Base-by-base conservation (phyloP, 2,888 invertebrate species). In the Dusona sp. region DNA sequence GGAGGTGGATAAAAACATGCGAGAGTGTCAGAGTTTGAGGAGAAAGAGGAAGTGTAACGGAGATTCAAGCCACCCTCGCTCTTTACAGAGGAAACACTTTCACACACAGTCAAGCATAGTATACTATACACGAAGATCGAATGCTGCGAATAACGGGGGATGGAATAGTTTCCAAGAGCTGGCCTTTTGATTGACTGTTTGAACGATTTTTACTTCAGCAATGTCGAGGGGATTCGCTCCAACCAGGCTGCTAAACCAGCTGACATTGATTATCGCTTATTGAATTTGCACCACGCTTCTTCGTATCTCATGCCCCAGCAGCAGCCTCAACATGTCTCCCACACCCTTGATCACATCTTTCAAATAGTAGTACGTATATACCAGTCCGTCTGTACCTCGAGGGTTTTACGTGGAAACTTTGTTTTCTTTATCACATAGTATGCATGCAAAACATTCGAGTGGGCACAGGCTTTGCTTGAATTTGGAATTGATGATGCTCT, bases 231-330 rank as follows among this genome's bases (percentile, higher is more conserved):
- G 72, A 54, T 36, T 57, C 64, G 51, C 38, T 25, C 54, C 51
- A 70, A 48, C 75, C 68, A 48, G 57, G n/a, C 57, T 61, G 75
- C 86, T 90, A 90, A 90, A 89, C 90, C 88, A 90, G 90, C 91
- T 93, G 91, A 91, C 93, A 93, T 93, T 93, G 93, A 93, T 93
- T 93, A 93, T 93, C 92, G 91, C 92, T 93, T 93, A 93, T 93
- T 93, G 93, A 93, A 93, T 93, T 93, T 93, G 93, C 91, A 89
- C 89, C 84, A 38, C 68, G 85, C 73, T 77, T 54, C 72, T 72
- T 80, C 77, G 80, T 67, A 29, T 77, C 74, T 68, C 74, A 54
- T 65, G 54, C 74, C 42, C 61, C 75, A 38, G 48, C 33, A 29
- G 22, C 16, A 25, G 61, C 42, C 45, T 38, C 25, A 57, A 42